Conservation (phyloP, 2,113 vertebrate genomes). For the Sardina pilchardus region DNA sequence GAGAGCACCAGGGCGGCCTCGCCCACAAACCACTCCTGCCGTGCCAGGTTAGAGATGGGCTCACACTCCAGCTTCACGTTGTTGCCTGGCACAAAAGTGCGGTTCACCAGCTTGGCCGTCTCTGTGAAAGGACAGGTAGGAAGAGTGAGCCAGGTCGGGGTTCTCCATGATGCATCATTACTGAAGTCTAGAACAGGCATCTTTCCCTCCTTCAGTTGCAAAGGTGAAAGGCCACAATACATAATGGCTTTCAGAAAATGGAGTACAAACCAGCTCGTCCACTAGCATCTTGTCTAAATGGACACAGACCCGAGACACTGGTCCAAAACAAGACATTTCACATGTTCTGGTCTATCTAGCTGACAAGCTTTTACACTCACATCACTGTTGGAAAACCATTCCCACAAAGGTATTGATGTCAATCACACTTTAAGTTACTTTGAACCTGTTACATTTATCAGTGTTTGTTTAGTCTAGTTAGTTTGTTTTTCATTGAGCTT, state of each 20-base stretch:
- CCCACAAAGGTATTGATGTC: neutral
- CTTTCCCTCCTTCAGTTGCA: neutral
- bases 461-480: too few species aligned
- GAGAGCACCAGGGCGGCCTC: constrained; percentile 18
- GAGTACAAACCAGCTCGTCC: too few species aligned
- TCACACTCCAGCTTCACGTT: constrained; percentile 60
- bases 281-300: too few species aligned
- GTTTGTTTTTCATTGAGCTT: neutral
- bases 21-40: constrained; percentile 58
- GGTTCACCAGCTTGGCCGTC: constrained; percentile 32
- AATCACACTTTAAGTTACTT: neutral
- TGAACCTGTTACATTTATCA: neutral
- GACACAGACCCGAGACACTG: too few species aligned
- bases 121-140: constrained; percentile 54
- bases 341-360: too few species aligned
- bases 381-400: too few species aligned
- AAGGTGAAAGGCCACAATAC: neutral
- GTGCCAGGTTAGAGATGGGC: constrained; percentile 66
- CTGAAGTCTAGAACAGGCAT: neutral
- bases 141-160: neutral
- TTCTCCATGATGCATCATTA: neutral
- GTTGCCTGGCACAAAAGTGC: constrained; percentile 45
- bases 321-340: too few species aligned
- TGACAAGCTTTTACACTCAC: too few species aligned
- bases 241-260: neutral